These are phyloP conservation scores for Colaptes auratus DNA, from an alignment of 2,113 vertebrate species.

Conservation along the genomic window DNA sequence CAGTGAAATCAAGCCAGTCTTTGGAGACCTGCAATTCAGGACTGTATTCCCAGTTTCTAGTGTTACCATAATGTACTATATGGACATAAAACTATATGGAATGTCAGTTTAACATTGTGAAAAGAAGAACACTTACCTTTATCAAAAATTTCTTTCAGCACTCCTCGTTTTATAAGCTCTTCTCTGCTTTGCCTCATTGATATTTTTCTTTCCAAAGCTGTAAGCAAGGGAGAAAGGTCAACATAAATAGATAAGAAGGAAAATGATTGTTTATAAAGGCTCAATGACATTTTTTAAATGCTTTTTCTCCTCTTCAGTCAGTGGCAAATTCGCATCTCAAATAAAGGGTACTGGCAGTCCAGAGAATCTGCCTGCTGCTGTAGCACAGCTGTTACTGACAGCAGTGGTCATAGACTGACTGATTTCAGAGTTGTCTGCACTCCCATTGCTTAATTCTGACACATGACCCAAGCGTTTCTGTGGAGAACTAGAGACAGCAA, in stretches of 20 bases:
- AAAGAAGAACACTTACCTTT: conserved; percentile 86
- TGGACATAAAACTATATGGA: neutral
- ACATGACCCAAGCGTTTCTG: neutral
- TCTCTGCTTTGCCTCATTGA: conserved; percentile 97
- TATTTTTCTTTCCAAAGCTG: conserved; percentile 98
- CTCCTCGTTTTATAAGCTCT: conserved; percentile 95
- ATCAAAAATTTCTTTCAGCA: conserved; percentile 97
- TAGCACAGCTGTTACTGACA: neutral
- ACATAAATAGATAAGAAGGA: neutral
- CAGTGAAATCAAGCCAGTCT: neutral
- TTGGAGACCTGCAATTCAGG: neutral
- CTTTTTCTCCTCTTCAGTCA: neutral
- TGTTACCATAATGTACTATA: neutral
- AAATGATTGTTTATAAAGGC: neutral
- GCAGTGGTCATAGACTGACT: neutral
- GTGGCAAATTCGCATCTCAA: neutral
- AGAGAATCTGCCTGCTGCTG: neutral
- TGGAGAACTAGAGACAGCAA: neutral
- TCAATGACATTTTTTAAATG: neutral
- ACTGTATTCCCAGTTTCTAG: neutral
- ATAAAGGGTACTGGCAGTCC: neutral
- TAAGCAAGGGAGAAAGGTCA: conserved; percentile 49
- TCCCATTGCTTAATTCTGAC: neutral
- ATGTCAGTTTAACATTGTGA: neutral
- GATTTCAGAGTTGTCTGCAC: neutral